Conservation (phyloP, 2,797 vertebrate genomes). For the Poecilia gillii region DNA sequence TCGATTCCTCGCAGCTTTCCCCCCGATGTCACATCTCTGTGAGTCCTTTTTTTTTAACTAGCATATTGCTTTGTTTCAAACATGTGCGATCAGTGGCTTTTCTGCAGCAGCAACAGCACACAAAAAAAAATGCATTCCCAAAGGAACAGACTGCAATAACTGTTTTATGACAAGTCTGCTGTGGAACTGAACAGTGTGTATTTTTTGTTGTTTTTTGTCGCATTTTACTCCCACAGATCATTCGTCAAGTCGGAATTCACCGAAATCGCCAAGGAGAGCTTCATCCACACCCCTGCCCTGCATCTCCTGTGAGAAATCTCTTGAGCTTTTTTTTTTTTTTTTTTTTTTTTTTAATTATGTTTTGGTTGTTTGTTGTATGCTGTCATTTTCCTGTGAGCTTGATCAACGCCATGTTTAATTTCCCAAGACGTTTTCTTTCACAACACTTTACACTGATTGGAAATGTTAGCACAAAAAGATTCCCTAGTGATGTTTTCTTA, state of each 20-base stretch:
- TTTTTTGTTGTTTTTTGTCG: background rate
- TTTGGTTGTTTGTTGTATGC: conserved; percentile 51
- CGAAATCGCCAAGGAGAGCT: conserved; percentile 97
- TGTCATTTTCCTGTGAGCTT: conserved; percentile 49
- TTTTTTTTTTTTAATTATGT: background rate
- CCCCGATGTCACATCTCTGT: conserved; percentile 95
- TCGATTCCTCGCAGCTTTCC: conserved; percentile 94
- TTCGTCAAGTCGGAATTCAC: conserved; percentile 98
- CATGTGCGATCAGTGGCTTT: background rate
- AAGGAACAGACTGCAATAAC: conserved; percentile 22
- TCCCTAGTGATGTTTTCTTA: background rate
- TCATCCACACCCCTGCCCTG: conserved; percentile 95
- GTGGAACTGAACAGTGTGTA: conserved; percentile 22
- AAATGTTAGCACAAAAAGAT: background rate
- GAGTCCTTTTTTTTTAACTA: conserved; percentile 74
- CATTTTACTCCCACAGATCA: conserved; percentile 82
- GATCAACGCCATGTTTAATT: conserved; percentile 69
- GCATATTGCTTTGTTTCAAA: background rate
- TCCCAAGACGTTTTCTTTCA: conserved; percentile 25
- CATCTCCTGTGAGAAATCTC: conserved; percentile 95
- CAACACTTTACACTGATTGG: background rate
- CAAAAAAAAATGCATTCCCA: conserved; percentile 11
- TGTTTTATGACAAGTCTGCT: conserved; percentile 16
- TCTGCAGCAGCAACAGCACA: conserved; percentile 24
- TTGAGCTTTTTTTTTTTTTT: conserved; percentile 24